These are phyloP conservation scores for Lasioglossum pauxillum DNA, from an alignment of 2,888 invertebrate genomes.

Conservation along the genomic window DNA sequence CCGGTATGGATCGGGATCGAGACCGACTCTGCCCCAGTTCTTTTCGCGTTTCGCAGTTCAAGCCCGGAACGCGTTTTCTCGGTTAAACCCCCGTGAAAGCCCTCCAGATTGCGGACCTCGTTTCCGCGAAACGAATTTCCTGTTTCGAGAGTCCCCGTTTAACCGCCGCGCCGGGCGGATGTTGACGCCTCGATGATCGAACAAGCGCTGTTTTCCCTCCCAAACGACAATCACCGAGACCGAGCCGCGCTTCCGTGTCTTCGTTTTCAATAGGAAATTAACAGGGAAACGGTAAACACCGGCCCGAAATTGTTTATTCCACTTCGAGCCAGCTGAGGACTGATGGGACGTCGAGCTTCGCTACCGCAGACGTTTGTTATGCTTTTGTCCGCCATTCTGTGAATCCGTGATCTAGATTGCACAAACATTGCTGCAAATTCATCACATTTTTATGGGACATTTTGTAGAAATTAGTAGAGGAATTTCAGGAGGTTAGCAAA, in stretches of 20 bases:
- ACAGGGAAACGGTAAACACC: not conserved
- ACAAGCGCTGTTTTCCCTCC: not conserved
- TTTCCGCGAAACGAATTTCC: conserved; percentile 35
- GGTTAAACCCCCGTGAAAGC: not conserved
- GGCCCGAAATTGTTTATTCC: not conserved
- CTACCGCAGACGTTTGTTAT: not conserved
- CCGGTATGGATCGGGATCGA: conserved; percentile 31
- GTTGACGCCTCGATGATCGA: conserved; percentile 32
- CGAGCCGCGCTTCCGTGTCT: not conserved
- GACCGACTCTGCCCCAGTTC: conserved; percentile 35
- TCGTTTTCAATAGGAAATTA: conserved; percentile 6
- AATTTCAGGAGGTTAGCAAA: no score
- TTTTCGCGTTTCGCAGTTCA: not conserved
- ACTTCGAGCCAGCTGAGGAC: not conserved
- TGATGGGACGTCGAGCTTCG: not conserved
- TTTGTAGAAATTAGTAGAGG: no score
- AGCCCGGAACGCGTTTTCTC: conserved; percentile 11
- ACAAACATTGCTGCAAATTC: not conserved
- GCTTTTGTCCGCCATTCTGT: not conserved
- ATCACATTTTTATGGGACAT: no score
- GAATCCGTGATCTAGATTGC: not conserved
- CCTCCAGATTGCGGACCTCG: conserved; percentile 12
- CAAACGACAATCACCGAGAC: not conserved
- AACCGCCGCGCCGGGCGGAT: conserved; percentile 15
- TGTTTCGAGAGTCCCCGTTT: conserved; percentile 31